Conservation (phyloP, 2,888 invertebrate species). For the Volucella bombylans region DNA sequence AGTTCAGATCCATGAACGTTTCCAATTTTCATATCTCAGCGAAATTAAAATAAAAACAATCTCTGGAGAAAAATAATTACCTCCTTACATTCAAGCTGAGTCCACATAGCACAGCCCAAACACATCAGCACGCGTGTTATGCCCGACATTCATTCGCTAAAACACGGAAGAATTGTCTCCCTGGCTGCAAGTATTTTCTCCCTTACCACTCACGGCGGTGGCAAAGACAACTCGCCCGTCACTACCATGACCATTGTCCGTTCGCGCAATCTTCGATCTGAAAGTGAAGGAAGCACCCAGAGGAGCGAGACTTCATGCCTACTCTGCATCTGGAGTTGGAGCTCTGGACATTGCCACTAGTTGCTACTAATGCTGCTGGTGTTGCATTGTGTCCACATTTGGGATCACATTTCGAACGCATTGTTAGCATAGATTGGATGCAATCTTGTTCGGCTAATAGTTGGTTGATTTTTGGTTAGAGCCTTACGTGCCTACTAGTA, state of each 20-base stretch:
- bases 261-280: constrained; percentile 65
- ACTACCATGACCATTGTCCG: constrained; percentile 57
- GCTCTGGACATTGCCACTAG: constrained; percentile 15
- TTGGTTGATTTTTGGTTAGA: constrained; percentile 55
- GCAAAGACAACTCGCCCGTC: constrained; percentile 29
- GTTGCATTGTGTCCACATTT: constrained; percentile 68
- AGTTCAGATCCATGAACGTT: too few species aligned
- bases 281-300: constrained; percentile 57
- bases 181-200: constrained; percentile 20
- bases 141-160: constrained; percentile 53
- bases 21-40: too few species aligned
- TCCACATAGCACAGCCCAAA: neutral
- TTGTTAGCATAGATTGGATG: constrained; percentile 73
- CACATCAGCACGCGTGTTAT: constrained; percentile 59
- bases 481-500: neutral
- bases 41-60: too few species aligned
- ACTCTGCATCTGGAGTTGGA: neutral
- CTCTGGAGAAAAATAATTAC: constrained; percentile 40
- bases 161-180: constrained; percentile 67
- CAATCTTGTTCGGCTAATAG: constrained; percentile 71
- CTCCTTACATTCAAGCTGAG: constrained; percentile 30
- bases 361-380: constrained; percentile 36
- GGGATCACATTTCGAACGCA: constrained; percentile 70
- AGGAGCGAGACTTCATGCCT: constrained; percentile 36
- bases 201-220: neutral